Conservation (phyloP, 2,888 invertebrate species). For the Craniophora ligustri region DNA sequence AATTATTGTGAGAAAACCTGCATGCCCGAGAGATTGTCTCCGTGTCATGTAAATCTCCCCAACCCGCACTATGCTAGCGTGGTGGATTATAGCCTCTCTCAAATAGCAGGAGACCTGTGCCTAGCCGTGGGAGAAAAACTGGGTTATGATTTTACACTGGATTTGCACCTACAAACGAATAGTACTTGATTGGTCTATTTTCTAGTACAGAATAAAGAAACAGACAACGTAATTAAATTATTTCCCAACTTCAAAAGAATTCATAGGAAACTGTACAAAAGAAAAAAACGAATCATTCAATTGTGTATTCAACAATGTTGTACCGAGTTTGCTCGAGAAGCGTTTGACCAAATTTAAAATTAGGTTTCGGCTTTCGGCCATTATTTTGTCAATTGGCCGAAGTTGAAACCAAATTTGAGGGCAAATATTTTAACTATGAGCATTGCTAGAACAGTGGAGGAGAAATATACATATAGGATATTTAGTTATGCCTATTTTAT, state of each 20-base stretch:
- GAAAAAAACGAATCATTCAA: constrained; percentile 18
- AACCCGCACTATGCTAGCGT: too few relatives aligned
- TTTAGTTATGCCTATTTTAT: not conserved
- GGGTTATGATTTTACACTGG: too few relatives aligned
- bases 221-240: not conserved
- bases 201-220: too few relatives aligned
- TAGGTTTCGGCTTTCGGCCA: constrained; percentile 23
- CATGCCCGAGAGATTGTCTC: too few relatives aligned
- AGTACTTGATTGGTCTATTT: too few relatives aligned
- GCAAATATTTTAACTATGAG: not conserved
- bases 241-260: constrained; percentile 11
- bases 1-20: too few relatives aligned
- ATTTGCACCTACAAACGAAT: too few relatives aligned
- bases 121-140: too few relatives aligned
- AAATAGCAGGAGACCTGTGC: too few relatives aligned
- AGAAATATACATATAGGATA: not conserved
- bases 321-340: constrained; percentile 17
- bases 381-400: not conserved
- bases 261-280: constrained; percentile 3
- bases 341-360: constrained; percentile 14
- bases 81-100: too few relatives aligned
- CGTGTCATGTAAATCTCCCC: too few relatives aligned
- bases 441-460: not conserved
- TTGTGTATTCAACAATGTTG: constrained; percentile 23
- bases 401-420: not conserved